These are phyloP conservation scores for Leptobrachium leishanense DNA, from an alignment of 2,113 vertebrate genomes.

Conservation along the genomic window DNA sequence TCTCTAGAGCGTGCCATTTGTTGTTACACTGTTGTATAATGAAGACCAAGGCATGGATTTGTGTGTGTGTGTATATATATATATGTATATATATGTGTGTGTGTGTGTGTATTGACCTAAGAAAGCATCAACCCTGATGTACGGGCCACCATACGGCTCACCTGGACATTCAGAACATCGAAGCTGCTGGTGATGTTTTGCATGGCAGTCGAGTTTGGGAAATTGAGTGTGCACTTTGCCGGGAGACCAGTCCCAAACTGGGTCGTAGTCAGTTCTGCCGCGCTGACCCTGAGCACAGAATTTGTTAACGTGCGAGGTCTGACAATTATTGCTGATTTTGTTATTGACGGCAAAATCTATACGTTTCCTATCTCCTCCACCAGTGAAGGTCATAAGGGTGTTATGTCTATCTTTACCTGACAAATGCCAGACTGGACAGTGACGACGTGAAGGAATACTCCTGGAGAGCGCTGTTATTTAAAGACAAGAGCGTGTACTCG, in stretches of 20 bases:
- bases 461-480: background rate
- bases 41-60: too few species aligned
- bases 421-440: constrained; percentile 16
- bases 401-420: constrained; percentile 10
- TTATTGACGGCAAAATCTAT: too few species aligned
- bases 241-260: constrained; percentile 45
- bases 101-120: too few species aligned
- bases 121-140: too few species aligned
- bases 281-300: constrained; percentile 40
- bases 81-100: too few species aligned
- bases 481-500: constrained; percentile 31
- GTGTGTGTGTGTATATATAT: too few species aligned
- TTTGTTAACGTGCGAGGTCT: too few species aligned
- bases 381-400: too few species aligned
- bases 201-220: constrained; percentile 37
- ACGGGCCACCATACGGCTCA: constrained; percentile 32
- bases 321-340: too few species aligned
- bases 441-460: constrained; percentile 8
- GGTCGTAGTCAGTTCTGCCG: constrained; percentile 41
- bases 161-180: constrained; percentile 48
- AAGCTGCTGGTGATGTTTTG: constrained; percentile 12
- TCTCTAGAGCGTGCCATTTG: too few species aligned
- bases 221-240: constrained; percentile 39
- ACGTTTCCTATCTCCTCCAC: too few species aligned
- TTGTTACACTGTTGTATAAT: too few species aligned